phyloP scores from a whole-genome alignment of 2,888 invertebrate genomes.

The Eremobia ochroleuca region DNA sequence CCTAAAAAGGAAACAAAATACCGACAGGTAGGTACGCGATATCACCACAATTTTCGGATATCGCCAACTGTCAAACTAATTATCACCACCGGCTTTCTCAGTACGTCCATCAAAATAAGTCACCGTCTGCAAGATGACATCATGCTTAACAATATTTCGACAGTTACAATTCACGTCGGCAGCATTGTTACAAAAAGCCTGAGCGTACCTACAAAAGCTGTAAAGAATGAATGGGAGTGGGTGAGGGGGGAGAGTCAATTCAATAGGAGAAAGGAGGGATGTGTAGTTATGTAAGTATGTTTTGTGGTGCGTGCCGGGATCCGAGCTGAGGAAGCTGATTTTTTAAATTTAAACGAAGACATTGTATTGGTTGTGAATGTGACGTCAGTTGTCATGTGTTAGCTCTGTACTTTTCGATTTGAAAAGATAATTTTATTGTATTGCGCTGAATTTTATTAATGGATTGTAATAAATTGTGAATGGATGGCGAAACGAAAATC shows the following conservation, averaged over 20 bases:
- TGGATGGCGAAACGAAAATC: background rate
- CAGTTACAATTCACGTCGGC: constrained; percentile 84
- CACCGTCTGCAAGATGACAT: constrained; percentile 77
- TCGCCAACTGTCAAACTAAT: constrained; percentile 40
- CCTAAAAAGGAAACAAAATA: background rate
- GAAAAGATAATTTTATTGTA: background rate
- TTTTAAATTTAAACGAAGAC: constrained; percentile 59
- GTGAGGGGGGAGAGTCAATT: constrained; percentile 81
- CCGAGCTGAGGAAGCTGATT: constrained; percentile 62
- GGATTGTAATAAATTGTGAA: background rate
- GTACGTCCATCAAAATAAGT: constrained; percentile 64
- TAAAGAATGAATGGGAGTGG: constrained; percentile 88
- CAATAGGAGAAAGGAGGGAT: constrained; percentile 86
- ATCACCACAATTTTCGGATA: background rate
- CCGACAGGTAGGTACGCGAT: background rate
- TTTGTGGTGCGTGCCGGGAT: constrained; percentile 83
- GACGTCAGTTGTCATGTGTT: constrained; percentile 19
- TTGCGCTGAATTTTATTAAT: background rate
- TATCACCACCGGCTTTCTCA: constrained; percentile 46
- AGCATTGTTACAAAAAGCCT: constrained; percentile 87
- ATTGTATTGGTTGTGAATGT: constrained; percentile 38
- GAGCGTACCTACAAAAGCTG: constrained; percentile 87
- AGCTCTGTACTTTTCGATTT: background rate
- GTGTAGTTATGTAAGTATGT: constrained; percentile 87
- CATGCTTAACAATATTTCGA: constrained; percentile 86